phyloP scores from a whole-genome alignment of 2,113 vertebrate genomes.

The Cinclus cinclus region DNA sequence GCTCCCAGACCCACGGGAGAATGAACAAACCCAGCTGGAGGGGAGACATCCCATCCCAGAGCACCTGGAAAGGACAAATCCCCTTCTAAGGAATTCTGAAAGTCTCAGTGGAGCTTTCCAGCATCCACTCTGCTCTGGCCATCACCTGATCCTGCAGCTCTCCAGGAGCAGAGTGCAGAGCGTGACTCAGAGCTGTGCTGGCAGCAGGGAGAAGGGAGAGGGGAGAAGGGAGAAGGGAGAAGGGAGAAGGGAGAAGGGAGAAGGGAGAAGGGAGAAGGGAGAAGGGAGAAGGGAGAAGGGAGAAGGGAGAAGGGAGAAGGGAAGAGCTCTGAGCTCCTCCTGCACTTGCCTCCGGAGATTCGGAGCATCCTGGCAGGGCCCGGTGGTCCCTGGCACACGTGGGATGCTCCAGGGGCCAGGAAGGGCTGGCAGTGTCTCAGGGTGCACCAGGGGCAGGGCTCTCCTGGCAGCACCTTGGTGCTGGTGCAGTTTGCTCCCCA shows the following conservation, averaged over 20 bases:
- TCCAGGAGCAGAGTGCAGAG: not conserved
- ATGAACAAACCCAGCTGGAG: not conserved
- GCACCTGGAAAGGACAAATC: not conserved
- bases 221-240: too few relatives aligned
- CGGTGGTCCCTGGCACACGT: rapidly evolving
- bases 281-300: too few relatives aligned
- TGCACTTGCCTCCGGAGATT: rapidly evolving
- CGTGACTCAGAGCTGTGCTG: not conserved
- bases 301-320: not conserved
- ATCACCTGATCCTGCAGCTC: not conserved
- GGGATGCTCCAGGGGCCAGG: not conserved
- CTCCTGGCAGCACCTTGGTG: not conserved
- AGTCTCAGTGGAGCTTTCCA: not conserved
- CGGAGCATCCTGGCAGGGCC: not conserved
- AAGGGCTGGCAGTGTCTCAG: not conserved
- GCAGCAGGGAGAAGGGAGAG: not conserved
- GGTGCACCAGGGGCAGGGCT: not conserved
- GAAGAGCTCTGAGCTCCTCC: not conserved
- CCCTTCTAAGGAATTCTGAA: not conserved
- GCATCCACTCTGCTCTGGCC: not conserved
- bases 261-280: too few relatives aligned
- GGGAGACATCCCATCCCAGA: not conserved
- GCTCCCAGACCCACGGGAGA: not conserved
- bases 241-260: too few relatives aligned
- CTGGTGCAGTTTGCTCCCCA: not conserved